These are phyloP conservation scores for Meriones psammophilus DNA, from an alignment of 2,797 vertebrate genomes.

Conservation along the genomic window DNA sequence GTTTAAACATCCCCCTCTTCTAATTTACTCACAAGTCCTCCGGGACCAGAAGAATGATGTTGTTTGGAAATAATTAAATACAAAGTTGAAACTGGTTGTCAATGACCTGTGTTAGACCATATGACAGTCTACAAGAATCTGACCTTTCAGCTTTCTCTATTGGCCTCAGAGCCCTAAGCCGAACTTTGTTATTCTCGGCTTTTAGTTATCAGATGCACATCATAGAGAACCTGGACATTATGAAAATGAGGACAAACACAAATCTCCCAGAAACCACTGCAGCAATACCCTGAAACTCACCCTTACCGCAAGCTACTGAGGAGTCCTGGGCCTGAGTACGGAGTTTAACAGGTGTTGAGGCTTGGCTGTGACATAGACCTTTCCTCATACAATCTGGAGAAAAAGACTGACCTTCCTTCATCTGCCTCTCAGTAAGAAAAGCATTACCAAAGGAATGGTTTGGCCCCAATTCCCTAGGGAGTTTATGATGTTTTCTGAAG, in stretches of 20 bases:
- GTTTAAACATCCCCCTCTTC: slow-evolving; percentile 6
- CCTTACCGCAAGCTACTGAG: not conserved
- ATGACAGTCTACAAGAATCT: not conserved
- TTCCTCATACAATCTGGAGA: not conserved
- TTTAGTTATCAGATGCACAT: not conserved
- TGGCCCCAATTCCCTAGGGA: not conserved
- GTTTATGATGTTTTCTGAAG: not conserved
- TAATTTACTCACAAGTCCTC: slow-evolving; percentile 20
- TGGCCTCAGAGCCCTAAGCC: not conserved
- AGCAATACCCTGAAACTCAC: not conserved
- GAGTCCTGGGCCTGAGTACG: not conserved
- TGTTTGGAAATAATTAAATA: not conserved
- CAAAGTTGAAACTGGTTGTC: not conserved
- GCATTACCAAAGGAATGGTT: not conserved
- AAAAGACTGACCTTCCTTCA: not conserved
- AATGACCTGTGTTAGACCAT: not conserved
- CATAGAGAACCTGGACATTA: no score
- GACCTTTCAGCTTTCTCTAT: not conserved
- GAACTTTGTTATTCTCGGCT: not conserved
- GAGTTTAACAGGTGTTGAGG: not conserved
- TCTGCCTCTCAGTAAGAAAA: not conserved
- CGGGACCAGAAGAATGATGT: not conserved
- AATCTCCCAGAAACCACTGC: not conserved
- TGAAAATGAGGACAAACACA: not conserved
- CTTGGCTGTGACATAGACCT: not conserved